phyloP scores from a whole-genome alignment of 2,888 invertebrate genomes.

The Erynnis tages region DNA sequence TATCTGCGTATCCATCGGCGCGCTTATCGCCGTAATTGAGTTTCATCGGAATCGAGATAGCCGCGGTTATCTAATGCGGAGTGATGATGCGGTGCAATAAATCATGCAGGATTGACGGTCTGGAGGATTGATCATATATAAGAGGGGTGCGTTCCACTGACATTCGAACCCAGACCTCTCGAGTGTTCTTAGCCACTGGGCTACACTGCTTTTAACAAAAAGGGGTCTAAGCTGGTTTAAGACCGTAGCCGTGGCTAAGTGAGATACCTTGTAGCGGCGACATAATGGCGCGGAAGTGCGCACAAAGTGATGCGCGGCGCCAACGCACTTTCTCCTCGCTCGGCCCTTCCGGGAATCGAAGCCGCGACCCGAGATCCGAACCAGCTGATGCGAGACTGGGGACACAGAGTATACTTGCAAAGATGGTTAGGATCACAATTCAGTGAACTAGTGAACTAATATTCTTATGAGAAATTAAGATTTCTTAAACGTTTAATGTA shows the following conservation, averaged over 20 bases:
- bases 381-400: neutral
- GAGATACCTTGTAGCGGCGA: slow-evolving; percentile 9
- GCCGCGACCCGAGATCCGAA: slow-evolving; percentile 29
- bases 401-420: neutral
- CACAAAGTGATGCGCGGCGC: slow-evolving; percentile 52
- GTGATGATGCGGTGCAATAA: no score
- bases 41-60: slow-evolving; percentile 44
- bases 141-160: no score
- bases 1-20: neutral
- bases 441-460: no score
- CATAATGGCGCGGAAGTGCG: slow-evolving; percentile 32
- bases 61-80: slow-evolving; percentile 49
- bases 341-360: slow-evolving; percentile 57
- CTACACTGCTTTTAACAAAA: no score
- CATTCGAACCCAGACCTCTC: no score
- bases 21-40: slow-evolving; percentile 45
- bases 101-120: no score
- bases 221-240: no score
- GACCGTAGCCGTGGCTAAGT: neutral
- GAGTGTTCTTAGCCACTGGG: no score
- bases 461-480: no score
- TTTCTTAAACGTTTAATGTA: no score
- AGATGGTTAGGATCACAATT: no score
- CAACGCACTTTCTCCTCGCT: slow-evolving; percentile 63
- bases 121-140: no score